Evolutionary conservation across 2,888 invertebrate species (phyloP).

Genomic region (Eudemis profundana): DNA sequence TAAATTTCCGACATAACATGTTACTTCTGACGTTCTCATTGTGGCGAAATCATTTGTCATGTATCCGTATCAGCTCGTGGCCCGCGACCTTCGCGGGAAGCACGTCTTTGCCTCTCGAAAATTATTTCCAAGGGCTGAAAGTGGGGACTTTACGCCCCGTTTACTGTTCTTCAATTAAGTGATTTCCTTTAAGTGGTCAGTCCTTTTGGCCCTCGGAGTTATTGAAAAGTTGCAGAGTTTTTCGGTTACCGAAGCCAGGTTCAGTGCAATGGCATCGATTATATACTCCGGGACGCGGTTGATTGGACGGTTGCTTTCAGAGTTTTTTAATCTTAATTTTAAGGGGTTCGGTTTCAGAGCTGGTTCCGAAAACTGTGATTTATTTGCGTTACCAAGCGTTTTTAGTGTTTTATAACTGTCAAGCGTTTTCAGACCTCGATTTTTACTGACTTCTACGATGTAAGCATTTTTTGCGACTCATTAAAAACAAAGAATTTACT

Average conservation of each 20-base stretch:
- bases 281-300: slow-evolving; percentile 20
- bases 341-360: neutral
- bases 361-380: neutral
- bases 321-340: too few relatives aligned
- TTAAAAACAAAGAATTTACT: too few relatives aligned
- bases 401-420: neutral
- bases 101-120: slow-evolving; percentile 66
- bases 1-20: slow-evolving; percentile 32
- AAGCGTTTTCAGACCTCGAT: neutral
- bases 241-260: slow-evolving; percentile 42
- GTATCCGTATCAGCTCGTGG: too few relatives aligned
- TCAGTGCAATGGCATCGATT: slow-evolving; percentile 34
- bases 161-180: slow-evolving; percentile 84
- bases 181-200: slow-evolving; percentile 83
- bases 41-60: slow-evolving; percentile 63
- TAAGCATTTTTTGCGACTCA: too few relatives aligned
- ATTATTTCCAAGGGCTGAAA: slow-evolving; percentile 66
- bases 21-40: slow-evolving; percentile 41
- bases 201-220: slow-evolving; percentile 67
- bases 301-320: too few relatives aligned
- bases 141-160: slow-evolving; percentile 79
- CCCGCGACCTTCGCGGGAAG: slow-evolving; percentile 70
- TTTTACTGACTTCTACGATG: too few relatives aligned
- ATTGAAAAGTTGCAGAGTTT: slow-evolving; percentile 61
- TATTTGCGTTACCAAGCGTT: neutral